Base-by-base conservation (phyloP, 1,140 invertebrate genomes). In the Mizuhopecten yessoensis region DNA sequence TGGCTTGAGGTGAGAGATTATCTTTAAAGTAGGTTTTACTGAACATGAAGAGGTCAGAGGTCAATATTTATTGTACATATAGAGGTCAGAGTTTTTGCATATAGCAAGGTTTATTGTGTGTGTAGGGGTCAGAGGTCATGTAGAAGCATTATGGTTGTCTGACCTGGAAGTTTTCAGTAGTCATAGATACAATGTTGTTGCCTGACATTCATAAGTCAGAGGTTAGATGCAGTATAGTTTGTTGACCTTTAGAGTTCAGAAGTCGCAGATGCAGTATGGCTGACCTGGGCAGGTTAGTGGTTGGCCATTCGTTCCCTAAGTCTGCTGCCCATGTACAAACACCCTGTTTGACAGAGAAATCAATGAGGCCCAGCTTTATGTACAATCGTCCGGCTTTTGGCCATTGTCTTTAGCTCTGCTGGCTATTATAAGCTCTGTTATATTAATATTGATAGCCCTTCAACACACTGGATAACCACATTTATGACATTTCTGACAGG, bases 371-470 rank as follows among this genome's bases (percentile, higher is more conserved):
- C 57, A 75, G 57, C 9, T 75, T 75, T 75, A 75, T 75, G 57
- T 5, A 29, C 23, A 5, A 29, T 5, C n/a, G 15, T 2, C 57
- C n/a, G n/a, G 20, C 57, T 75, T 75, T 75, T 75, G n/a, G 57
- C 57, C 29, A 29, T 75, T 75, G 57, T 75, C 57, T 75, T 75
- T 75, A 75, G 57, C 57, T 29, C n/a, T 75, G 57, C n/a, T 75
- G 57, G 23, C 57, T 75, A 75, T 75, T 75, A 75, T 75, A 75
- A 75, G 57, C 57, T 75, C 23, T 75, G 57, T 75, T 75, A 75
- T 75, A 75, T 75, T 75, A 75, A 75, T 75, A 75, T 75, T 75
- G 57, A 75, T 75, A 29, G 57, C 57, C 57, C 23, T 75, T 75
- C 57, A 75, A 75, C 57, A 75, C 57, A 29, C 57, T 17, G 17